Percentiles rank a stretch among this genome's conserved stretches.
Evolutionary conservation across 1,140 invertebrate species (phyloP).

Genomic region (Bombus superbus): DNA sequence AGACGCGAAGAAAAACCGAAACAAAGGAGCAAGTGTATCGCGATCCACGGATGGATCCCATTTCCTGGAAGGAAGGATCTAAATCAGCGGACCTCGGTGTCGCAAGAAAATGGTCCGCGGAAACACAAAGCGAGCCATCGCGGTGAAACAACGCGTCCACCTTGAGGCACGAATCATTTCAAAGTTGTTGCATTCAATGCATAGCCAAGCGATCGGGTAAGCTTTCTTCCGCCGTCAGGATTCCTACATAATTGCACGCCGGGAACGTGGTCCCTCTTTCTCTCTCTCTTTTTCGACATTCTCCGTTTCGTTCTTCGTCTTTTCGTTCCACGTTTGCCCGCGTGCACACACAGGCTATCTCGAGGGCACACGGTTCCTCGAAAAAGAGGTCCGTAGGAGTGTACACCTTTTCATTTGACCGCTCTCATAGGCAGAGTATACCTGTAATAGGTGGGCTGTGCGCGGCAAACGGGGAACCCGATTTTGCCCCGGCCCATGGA

Average conservation of each 20-base stretch:
- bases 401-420: conserved; percentile 69
- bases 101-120: conserved; percentile 28
- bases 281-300: conserved; percentile 34
- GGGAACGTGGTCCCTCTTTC: conserved; percentile 40
- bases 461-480: conserved; percentile 43
- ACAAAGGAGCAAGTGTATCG: not conserved
- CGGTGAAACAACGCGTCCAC: conserved; percentile 4
- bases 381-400: conserved; percentile 51
- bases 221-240: conserved; percentile 64
- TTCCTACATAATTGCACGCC: conserved; percentile 65
- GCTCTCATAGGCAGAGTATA: conserved; percentile 54
- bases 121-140: not conserved
- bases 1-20: no score
- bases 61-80: conserved; percentile 21
- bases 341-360: conserved; percentile 5
- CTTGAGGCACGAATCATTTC: conserved; percentile 4
- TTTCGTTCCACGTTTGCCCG: conserved; percentile 22
- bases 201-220: conserved; percentile 50
- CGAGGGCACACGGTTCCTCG: conserved; percentile 55
- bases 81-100: not conserved
- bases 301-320: not conserved
- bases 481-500: not conserved
- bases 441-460: conserved; percentile 62
- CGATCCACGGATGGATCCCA: not conserved
- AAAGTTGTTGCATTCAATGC: conserved; percentile 50